A percentile compares a stretch with the other conserved stretches of the same genome.
phyloP scores from a whole-genome alignment of 2,888 invertebrate genomes.

The Drosophila siamana region DNA sequence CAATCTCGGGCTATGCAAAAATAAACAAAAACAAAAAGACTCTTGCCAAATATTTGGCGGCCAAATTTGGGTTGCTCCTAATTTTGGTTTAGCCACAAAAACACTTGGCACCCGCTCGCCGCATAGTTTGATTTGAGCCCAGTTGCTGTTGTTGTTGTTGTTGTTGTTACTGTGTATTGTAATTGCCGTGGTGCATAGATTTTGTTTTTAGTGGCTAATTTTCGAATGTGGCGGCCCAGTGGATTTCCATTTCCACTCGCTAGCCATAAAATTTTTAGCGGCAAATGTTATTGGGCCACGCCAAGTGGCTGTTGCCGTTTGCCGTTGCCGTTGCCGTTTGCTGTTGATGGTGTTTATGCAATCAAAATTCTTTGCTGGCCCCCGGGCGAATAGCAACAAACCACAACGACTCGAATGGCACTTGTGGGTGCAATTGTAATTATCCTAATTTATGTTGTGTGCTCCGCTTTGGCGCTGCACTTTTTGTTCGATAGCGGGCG shows the following conservation, averaged over 20 bases:
- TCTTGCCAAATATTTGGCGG: slow-evolving; percentile 74
- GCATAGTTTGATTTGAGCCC: slow-evolving; percentile 24
- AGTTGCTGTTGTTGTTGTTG: slow-evolving; percentile 58
- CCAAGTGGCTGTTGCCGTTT: slow-evolving; percentile 29
- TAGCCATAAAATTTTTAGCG: slow-evolving; percentile 55
- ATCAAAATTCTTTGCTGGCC: slow-evolving; percentile 74
- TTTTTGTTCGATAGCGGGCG: slow-evolving; percentile 23
- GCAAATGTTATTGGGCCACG: slow-evolving; percentile 60
- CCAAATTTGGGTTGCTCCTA: slow-evolving; percentile 68
- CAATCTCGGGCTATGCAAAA: slow-evolving; percentile 61
- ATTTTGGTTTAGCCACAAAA: slow-evolving; percentile 39
- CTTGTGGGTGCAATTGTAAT: slow-evolving; percentile 82
- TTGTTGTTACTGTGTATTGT: slow-evolving; percentile 55
- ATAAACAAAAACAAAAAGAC: too few relatives aligned
- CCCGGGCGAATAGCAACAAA: slow-evolving; percentile 38
- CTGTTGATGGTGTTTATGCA: slow-evolving; percentile 68
- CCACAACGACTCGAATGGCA: slow-evolving; percentile 66
- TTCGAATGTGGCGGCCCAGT: slow-evolving; percentile 59
- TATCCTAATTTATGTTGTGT: slow-evolving; percentile 79
- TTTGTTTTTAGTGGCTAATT: slow-evolving; percentile 63
- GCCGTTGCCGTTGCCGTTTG: slow-evolving; percentile 10
- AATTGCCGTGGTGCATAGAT: slow-evolving; percentile 49
- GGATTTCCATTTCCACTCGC: slow-evolving; percentile 72
- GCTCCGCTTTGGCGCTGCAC: slow-evolving; percentile 32
- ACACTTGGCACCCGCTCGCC: slow-evolving; percentile 50